A percentile compares a stretch with the other conserved stretches of the same genome.
phyloP scores from a whole-genome alignment of 2,113 vertebrate genomes.

The Brachyhypopomus gauderio region DNA sequence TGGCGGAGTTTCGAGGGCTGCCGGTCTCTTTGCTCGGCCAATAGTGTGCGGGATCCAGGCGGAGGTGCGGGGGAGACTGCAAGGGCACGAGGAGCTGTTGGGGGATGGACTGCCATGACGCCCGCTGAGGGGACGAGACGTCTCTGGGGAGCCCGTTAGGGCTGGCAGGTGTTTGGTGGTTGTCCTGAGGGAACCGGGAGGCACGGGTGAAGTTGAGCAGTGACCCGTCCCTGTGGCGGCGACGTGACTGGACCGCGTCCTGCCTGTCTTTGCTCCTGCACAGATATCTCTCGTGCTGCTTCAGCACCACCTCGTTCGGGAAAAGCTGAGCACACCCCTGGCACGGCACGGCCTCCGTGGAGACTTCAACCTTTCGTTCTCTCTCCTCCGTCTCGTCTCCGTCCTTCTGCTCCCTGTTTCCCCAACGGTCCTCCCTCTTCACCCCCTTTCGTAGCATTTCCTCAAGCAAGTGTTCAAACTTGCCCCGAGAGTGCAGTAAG shows the following conservation, averaged over 20 bases:
- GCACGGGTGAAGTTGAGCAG: conserved; percentile 57
- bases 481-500: conserved; percentile 67
- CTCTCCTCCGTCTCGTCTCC: conserved; percentile 47
- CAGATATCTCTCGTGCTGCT: conserved; percentile 75
- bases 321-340: conserved; percentile 74
- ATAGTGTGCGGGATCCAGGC: conserved; percentile 51
- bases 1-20: conserved; percentile 57
- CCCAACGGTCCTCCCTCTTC: conserved; percentile 40
- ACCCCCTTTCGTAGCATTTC: conserved; percentile 72
- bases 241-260: conserved; percentile 56
- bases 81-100: conserved; percentile 69
- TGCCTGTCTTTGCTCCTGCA: conserved; percentile 67
- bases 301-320: conserved; percentile 67
- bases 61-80: conserved; percentile 64
- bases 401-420: conserved; percentile 16
- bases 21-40: conserved; percentile 64
- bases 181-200: conserved; percentile 14
- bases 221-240: conserved; percentile 47
- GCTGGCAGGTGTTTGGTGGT: conserved; percentile 39
- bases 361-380: conserved; percentile 46
- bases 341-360: conserved; percentile 60
- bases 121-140: conserved; percentile 63
- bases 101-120: conserved; percentile 67
- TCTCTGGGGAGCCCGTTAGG: conserved; percentile 64
- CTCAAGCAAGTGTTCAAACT: conserved; percentile 75